Percentiles rank a stretch among this genome's conserved stretches.
Conservation (phyloP, 2,888 invertebrate genomes). For the Philhelius pedissequus region DNA sequence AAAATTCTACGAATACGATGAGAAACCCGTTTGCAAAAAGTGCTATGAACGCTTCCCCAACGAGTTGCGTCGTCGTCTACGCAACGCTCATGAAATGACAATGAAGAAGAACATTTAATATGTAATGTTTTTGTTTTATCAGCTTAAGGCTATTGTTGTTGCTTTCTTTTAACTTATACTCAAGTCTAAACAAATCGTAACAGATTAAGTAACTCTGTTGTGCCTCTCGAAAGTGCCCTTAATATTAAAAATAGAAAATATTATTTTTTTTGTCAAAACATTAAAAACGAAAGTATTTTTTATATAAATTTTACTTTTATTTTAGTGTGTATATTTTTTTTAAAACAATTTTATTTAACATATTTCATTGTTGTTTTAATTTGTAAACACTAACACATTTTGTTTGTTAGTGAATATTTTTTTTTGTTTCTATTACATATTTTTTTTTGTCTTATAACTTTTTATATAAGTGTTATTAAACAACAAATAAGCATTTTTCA, state of each 20-base stretch:
- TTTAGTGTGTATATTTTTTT: conserved; percentile 43
- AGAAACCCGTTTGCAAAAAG: conserved; percentile 98
- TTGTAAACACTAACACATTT: conserved; percentile 49
- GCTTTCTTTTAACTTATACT: conserved; percentile 4
- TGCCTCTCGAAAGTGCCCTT: conserved; percentile 59
- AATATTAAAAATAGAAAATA: not conserved
- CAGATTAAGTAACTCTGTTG: conserved; percentile 6
- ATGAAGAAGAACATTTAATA: conserved; percentile 80
- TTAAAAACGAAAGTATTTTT: conserved; percentile 30
- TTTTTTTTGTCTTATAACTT: conserved; percentile 22
- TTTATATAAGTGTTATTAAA: conserved; percentile 42
- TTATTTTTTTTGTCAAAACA: not conserved
- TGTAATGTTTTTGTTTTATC: not conserved
- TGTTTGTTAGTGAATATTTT: conserved; percentile 51
- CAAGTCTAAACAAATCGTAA: conserved; percentile 5
- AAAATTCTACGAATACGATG: conserved; percentile 99
- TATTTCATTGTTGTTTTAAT: conserved; percentile 32
- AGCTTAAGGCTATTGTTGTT: not conserved
- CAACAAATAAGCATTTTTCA: conserved; percentile 58
- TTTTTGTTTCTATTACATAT: not conserved
- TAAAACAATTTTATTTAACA: conserved; percentile 23
- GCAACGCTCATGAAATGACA: conserved; percentile 91
- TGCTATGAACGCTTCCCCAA: conserved; percentile 98
- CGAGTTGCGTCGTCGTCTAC: conserved; percentile 94
- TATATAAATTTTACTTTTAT: conserved; percentile 66